A percentile compares a stretch with the other conserved stretches of the same genome.
These are phyloP conservation scores for Sarcophaga caerulescens DNA, from an alignment of 2,888 invertebrate species.

Conservation along the genomic window DNA sequence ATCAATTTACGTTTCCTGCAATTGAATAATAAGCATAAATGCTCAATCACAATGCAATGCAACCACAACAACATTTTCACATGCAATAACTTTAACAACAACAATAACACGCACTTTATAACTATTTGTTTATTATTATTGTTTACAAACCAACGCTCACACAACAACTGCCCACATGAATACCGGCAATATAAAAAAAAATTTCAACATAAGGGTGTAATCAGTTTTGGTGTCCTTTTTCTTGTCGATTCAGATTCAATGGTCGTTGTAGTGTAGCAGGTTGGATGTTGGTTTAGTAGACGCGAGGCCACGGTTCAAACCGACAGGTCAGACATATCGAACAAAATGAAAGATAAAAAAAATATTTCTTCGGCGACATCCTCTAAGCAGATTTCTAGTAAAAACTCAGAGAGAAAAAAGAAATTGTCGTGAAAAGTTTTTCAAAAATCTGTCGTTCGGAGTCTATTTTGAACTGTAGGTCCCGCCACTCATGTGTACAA, in stretches of 20 bases:
- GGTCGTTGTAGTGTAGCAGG: background rate
- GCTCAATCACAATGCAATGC: constrained; percentile 53
- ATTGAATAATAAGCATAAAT: constrained; percentile 57
- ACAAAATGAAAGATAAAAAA: no score
- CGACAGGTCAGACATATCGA: no score
- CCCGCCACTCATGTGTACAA: no score
- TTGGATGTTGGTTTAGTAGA: no score
- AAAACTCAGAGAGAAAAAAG: no score
- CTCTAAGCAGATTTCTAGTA: no score
- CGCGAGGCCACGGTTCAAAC: no score
- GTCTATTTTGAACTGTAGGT: no score
- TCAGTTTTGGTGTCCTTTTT: background rate
- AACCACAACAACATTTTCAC: constrained; percentile 37
- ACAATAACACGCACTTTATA: constrained; percentile 14
- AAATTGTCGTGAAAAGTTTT: no score
- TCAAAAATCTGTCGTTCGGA: no score
- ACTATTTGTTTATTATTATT: constrained; percentile 22
- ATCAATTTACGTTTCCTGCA: constrained; percentile 54
- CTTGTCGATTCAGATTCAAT: no score
- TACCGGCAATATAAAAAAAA: background rate
- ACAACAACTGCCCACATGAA: background rate
- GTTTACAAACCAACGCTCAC: constrained; percentile 25
- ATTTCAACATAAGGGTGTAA: background rate
- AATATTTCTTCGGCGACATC: no score
- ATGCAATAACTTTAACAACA: background rate